These are phyloP conservation scores for Acyrthosiphon pisum DNA, from an alignment of 1,140 invertebrate species.

Conservation along the genomic window DNA sequence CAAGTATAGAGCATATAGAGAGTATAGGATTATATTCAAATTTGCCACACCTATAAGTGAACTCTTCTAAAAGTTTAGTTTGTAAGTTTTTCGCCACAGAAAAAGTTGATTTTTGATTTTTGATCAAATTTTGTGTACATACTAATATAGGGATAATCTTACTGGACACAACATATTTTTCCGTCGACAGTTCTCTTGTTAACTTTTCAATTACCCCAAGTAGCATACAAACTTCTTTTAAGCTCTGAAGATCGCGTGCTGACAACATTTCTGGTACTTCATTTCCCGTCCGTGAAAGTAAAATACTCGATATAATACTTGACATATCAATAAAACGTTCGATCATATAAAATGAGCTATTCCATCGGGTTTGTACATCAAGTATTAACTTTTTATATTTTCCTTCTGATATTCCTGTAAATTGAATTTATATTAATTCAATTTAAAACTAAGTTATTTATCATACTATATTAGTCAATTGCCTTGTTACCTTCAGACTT, in stretches of 20 bases:
- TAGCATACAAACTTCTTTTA: slow-evolving; percentile 61
- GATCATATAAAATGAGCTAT: slow-evolving; percentile 59
- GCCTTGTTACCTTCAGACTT: slow-evolving; percentile 59
- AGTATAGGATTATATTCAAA: slow-evolving; percentile 62
- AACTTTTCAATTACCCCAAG: slow-evolving; percentile 62
- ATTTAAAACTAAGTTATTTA: neutral
- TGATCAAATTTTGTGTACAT: slow-evolving; percentile 60
- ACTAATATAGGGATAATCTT: slow-evolving; percentile 63
- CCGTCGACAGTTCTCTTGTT: slow-evolving; percentile 63
- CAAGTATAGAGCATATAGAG: slow-evolving; percentile 62
- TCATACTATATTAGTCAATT: neutral
- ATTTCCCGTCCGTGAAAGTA: slow-evolving; percentile 1
- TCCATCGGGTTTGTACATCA: slow-evolving; percentile 60
- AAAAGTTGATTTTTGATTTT: slow-evolving; percentile 30
- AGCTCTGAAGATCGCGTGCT: slow-evolving; percentile 61
- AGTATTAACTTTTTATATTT: slow-evolving; percentile 10
- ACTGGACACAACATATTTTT: slow-evolving; percentile 63
- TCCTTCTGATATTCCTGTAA: slow-evolving; percentile 3
- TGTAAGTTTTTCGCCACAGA: slow-evolving; percentile 58
- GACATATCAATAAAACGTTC: slow-evolving; percentile 57
- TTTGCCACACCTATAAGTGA: slow-evolving; percentile 61
- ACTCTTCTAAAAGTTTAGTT: slow-evolving; percentile 59
- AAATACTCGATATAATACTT: neutral
- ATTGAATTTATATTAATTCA: neutral
- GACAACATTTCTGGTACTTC: slow-evolving; percentile 61